Evolutionary conservation across 35 echinoderm and acorn worm species (phyloP), one percentile per base, ranked within the genome.

Genomic region (Ptychodera flava): DNA sequence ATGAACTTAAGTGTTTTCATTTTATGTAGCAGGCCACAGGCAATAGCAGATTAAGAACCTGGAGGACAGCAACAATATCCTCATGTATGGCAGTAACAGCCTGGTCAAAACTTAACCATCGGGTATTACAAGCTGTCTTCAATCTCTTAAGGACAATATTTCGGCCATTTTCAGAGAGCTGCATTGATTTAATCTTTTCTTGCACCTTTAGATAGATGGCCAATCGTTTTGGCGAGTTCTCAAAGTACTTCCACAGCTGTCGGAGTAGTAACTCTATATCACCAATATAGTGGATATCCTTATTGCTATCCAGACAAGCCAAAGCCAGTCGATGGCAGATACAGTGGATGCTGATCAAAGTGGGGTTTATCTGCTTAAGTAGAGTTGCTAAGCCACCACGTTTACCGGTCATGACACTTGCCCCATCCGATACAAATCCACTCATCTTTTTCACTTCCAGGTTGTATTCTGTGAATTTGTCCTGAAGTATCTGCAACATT

Each of bases 201-300:
- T 88, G 86, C 77, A 80, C 80, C 77, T 80, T 88, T 36, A 88
- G 32, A n/a, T n/a, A n/a, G n/a, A n/a, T n/a, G n/a, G n/a, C n/a
- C n/a, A n/a, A n/a, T n/a, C n/a, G n/a, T n/a, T n/a, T n/a, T n/a
- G n/a, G n/a, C n/a, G n/a, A n/a, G n/a, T n/a, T n/a, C n/a, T n/a
- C n/a, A n/a, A n/a, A n/a, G n/a, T n/a, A n/a, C n/a, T n/a, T n/a
- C n/a, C n/a, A n/a, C n/a, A n/a, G n/a, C n/a, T n/a, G n/a, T n/a
- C n/a, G n/a, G n/a, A n/a, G n/a, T n/a, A n/a, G n/a, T n/a, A n/a
- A n/a, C n/a, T n/a, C n/a, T n/a, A n/a, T n/a, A n/a, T n/a, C n/a
- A n/a, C n/a, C n/a, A n/a, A n/a, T n/a, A n/a, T n/a, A n/a, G n/a
- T n/a, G n/a, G n/a, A n/a, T n/a, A n/a, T n/a, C n/a, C 1, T 0